Base-by-base conservation (phyloP, 2,797 vertebrate species). In the Micropoecilia bifurca region DNA sequence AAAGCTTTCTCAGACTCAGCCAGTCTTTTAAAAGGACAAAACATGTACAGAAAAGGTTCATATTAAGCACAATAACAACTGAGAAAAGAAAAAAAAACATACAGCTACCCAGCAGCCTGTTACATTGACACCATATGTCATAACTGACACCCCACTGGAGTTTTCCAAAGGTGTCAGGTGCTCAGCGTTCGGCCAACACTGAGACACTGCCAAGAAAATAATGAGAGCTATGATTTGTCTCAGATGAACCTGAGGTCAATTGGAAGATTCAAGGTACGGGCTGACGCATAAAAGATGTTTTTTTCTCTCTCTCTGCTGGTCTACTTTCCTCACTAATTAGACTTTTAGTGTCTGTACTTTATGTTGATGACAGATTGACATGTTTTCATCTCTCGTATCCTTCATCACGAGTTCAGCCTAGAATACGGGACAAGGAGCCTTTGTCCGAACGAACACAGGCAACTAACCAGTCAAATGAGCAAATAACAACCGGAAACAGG, bases 131-230 rank as follows among this genome's bases (percentile, higher is more conserved):
- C 46, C 46, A 73, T 33, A 48, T 48, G 45, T 47, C n/a, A 73
- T 30, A 47, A 48, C 9, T 33, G 71, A 33, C 46, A 48, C 9
- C 16, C 30, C 28, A 36, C 18, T 48, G 28, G 46, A 72, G n/a
- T 30, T 46, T 33, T 68, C 20, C 63, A 39, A 72, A 72, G 71
- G 46, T 33, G 28, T 48, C 39, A 45, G 45, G 43, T 46, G 43
- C 69, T 71, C 43, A 18, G 45, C 1, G 3, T 50, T 14, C 10
- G 8, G 46, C 47, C 63, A 68, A 68, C 8, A 25, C 36, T 68
- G 63, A 68, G 18, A 43, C 39, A 43, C 20, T 69, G 66, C 66
- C 66, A 69, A 69, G 39, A 43, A 69, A 72, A 72, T 72, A 46
- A 30, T 72, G 41, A 45, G 25, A 33, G 28, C n/a, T 10, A 13